A percentile compares a stretch with the other conserved stretches of the same genome.
phyloP scores from a whole-genome alignment of 2,888 invertebrate species.

The Caenorhabditis afra region DNA sequence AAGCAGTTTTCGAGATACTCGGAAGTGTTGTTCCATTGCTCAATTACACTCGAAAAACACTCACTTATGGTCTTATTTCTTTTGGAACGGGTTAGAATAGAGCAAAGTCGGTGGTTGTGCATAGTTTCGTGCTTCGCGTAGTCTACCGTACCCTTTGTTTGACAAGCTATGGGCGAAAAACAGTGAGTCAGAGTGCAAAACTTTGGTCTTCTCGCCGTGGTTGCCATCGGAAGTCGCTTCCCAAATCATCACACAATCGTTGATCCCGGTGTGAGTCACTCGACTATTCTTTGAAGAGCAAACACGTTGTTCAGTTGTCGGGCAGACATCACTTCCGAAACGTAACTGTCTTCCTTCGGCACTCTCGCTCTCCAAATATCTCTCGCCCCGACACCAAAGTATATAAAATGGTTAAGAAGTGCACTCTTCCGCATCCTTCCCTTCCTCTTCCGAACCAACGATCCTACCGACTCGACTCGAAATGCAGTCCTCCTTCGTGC shows the following conservation, averaged over 20 bases:
- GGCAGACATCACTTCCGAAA: constrained; percentile 30
- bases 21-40: no score
- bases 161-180: background rate
- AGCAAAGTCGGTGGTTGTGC: no score
- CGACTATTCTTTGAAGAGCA: constrained; percentile 10
- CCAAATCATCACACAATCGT: constrained; percentile 9
- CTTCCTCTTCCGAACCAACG: no score
- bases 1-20: no score
- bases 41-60: no score
- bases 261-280: constrained; percentile 4
- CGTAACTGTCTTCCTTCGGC: background rate
- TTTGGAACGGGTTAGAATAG: no score
- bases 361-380: background rate
- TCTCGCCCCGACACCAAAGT: background rate
- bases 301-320: constrained; percentile 8
- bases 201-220: background rate
- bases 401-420: constrained; percentile 12
- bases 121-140: no score
- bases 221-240: background rate
- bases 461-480: background rate
- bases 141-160: no score
- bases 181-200: constrained; percentile 3
- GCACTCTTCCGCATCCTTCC: background rate
- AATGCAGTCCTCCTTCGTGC: constrained; percentile 24
- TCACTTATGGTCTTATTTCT: no score